Percentiles rank a stretch among this genome's conserved stretches.
These are phyloP conservation scores for Blastomussa wellsi DNA, from an alignment of 92 coral and sea anemone species.

Conservation along the genomic window DNA sequence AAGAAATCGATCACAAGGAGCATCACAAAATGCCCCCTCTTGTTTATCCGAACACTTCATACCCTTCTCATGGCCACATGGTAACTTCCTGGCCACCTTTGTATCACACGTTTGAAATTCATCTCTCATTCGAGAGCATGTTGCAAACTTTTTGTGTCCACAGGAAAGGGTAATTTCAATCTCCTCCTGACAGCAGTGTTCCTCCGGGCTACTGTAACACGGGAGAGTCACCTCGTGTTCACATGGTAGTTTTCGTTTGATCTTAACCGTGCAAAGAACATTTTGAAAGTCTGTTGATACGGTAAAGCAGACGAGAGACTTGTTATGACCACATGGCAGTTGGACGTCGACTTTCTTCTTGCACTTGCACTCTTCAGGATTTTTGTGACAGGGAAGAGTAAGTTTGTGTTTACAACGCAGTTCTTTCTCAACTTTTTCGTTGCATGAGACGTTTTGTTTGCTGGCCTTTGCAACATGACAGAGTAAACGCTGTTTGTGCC, in stretches of 20 bases:
- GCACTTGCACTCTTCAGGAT: slow-evolving; percentile 4
- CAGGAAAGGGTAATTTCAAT: background rate
- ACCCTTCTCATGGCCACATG: slow-evolving; percentile 56
- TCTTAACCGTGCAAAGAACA: background rate
- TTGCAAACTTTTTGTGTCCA: background rate
- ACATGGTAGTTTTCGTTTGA: slow-evolving; percentile 17
- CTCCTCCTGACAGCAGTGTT: background rate
- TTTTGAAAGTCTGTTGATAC: background rate
- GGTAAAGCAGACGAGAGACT: slow-evolving; percentile 27
- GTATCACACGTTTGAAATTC: background rate
- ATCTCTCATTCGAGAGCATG: background rate
- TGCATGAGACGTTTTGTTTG: background rate
- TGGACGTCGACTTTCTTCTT: background rate
- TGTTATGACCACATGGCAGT: slow-evolving; percentile 31
- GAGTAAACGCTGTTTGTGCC: slow-evolving; percentile 29
- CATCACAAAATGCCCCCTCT: slow-evolving; percentile 32
- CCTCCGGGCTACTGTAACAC: slow-evolving; percentile 20
- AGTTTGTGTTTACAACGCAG: slow-evolving; percentile 61
- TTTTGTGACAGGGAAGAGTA: slow-evolving; percentile 5
- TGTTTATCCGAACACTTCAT: slow-evolving; percentile 44
- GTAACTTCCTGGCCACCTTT: slow-evolving; percentile 3
- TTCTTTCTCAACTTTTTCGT: background rate
- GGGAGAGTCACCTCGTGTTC: slow-evolving; percentile 36
- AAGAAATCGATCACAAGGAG: slow-evolving; percentile 47
- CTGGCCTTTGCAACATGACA: slow-evolving; percentile 9